These are phyloP conservation scores for Bilobella aurantiaca DNA, from an alignment of 1,140 invertebrate species.

Conservation along the genomic window DNA sequence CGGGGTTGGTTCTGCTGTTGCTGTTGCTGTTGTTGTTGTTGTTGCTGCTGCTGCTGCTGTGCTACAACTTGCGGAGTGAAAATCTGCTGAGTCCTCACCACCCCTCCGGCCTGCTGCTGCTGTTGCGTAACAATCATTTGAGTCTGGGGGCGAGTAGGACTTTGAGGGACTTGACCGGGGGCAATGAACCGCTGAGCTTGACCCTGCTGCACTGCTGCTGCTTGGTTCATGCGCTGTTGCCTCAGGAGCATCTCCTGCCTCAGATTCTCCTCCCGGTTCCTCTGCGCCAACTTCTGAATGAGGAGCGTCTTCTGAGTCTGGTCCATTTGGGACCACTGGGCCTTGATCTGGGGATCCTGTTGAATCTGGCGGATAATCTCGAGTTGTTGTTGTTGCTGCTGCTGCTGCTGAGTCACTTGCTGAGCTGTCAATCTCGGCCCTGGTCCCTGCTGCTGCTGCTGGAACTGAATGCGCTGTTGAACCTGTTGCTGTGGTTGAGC, in stretches of 20 bases:
- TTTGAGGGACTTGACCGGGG: too few species aligned
- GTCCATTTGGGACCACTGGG: slow-evolving; percentile 31
- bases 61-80: too few species aligned
- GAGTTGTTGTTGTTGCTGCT: slow-evolving; percentile 25
- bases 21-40: not conserved
- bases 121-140: too few species aligned
- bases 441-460: slow-evolving; percentile 39
- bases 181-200: too few species aligned
- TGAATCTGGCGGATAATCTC: slow-evolving; percentile 31
- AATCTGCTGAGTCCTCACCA: too few species aligned
- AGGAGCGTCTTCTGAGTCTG: slow-evolving; percentile 22
- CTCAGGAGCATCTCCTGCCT: slow-evolving; percentile 23
- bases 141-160: too few species aligned
- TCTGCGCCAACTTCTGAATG: slow-evolving; percentile 29
- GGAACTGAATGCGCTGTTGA: too few species aligned
- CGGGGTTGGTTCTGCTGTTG: not conserved
- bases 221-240: slow-evolving; percentile 22
- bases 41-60: not conserved
- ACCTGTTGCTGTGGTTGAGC: too few species aligned
- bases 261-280: slow-evolving; percentile 31
- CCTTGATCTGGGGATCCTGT: slow-evolving; percentile 28
- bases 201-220: not conserved
- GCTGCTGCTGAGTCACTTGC: slow-evolving; percentile 13
- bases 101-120: too few species aligned
- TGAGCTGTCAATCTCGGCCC: slow-evolving; percentile 35